Percentiles rank a stretch among this genome's conserved stretches.
Evolutionary conservation across 2,888 invertebrate species (phyloP).

Genomic region (Argyresthia goedartella): DNA sequence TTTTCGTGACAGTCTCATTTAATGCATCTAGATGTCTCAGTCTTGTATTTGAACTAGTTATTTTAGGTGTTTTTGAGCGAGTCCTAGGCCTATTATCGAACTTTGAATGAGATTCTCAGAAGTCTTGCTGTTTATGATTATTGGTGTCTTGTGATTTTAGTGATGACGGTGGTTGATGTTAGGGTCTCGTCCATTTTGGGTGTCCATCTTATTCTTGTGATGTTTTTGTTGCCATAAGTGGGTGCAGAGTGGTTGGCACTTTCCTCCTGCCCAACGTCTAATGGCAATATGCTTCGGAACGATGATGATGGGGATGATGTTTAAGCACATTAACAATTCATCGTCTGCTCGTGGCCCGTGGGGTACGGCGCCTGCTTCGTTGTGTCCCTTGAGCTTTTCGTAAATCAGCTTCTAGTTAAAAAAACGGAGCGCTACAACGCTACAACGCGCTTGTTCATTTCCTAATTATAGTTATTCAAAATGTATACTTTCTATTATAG

Average conservation of each 20-base stretch:
- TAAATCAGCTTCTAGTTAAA: no score
- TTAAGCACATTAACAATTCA: not conserved
- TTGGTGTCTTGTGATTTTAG: not conserved
- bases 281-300: not conserved
- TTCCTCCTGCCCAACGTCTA: slow-evolving; percentile 9
- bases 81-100: not conserved
- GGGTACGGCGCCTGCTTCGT: not conserved
- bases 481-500: no score
- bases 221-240: slow-evolving; percentile 5
- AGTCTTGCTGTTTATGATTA: not conserved
- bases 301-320: not conserved
- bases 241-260: slow-evolving; percentile 7
- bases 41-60: not conserved
- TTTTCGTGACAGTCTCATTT: not conserved
- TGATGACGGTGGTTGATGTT: not conserved
- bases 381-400: no score
- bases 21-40: not conserved
- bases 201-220: slow-evolving; percentile 8
- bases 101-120: not conserved
- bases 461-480: no score
- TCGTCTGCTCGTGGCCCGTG: not conserved
- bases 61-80: not conserved
- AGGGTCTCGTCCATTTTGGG: not conserved
- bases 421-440: no score
- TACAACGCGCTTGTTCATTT: no score